Evolutionary conservation across 2,888 invertebrate genomes (phyloP).

Genomic region (Pharmacophagus antenor): DNA sequence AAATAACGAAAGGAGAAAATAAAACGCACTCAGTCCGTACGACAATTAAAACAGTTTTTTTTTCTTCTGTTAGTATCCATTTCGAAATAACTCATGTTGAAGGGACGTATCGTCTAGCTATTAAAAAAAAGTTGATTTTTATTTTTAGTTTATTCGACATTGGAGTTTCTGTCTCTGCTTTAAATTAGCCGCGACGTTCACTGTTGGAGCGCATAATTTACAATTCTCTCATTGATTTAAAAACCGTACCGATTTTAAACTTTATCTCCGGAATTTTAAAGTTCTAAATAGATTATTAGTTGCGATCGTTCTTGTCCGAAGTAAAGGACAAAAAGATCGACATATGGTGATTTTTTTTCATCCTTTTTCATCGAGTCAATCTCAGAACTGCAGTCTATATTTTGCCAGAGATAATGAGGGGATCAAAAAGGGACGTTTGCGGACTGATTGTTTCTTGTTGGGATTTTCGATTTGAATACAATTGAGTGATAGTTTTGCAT

Average conservation of each 20-base stretch:
- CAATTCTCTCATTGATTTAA: conserved; percentile 31
- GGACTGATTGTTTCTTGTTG: conserved; percentile 41
- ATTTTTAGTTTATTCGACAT: conserved; percentile 57
- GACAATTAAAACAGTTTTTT: conserved; percentile 37
- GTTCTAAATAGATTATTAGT: conserved; percentile 23
- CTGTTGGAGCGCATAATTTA: conserved; percentile 47
- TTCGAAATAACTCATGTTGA: conserved; percentile 54
- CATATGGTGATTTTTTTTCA: conserved; percentile 50
- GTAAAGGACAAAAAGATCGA: conserved; percentile 57
- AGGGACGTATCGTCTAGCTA: conserved; percentile 48
- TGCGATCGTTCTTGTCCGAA: conserved; percentile 28
- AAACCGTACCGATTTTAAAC: conserved; percentile 29
- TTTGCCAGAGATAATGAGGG: conserved; percentile 54
- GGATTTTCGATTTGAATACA: conserved; percentile 41
- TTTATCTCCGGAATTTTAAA: conserved; percentile 26
- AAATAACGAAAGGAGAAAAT: conserved; percentile 5
- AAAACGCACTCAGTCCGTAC: conserved; percentile 26
- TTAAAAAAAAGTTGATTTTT: conserved; percentile 51
- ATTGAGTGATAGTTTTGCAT: conserved; percentile 35
- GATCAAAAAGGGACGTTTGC: conserved; percentile 40
- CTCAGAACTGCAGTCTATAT: conserved; percentile 50
- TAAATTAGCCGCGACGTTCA: conserved; percentile 65
- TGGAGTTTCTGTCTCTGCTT: conserved; percentile 52
- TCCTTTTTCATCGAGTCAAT: conserved; percentile 52
- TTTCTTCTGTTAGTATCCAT: conserved; percentile 46